Evolutionary conservation across 2,888 invertebrate genomes (phyloP), one percentile per base, ranked within the genome.

Genomic region (Cephus rjabovi): DNA sequence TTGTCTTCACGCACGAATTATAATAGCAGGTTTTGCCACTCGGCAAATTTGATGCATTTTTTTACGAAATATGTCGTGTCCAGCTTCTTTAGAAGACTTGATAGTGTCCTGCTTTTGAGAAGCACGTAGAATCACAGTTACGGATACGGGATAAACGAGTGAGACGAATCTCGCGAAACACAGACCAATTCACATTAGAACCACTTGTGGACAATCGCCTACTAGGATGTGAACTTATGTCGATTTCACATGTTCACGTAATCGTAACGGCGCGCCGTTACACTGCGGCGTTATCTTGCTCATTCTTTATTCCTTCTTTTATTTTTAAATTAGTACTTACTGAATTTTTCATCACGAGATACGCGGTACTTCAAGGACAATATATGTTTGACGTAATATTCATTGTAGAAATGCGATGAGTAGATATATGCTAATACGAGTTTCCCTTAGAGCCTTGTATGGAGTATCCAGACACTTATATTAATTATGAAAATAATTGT

Each of bases 161-260:
- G 77, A 79, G 73, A 76, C 79, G 79, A 84, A 79, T 84, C 79
- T 83, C 80, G 77, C 77, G 73, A 81, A 75, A 79, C 79, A 81
- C 80, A 79, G 82, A 85, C 84, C 83, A 85, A 81, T 89, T 88
- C 82, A 86, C 88, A 87, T 87, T 85, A 84, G 84, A 83, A 81
- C 78, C 82, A 81, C 78, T 74, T 35, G 35, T 71, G 33, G 34
- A 71, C 56, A 56, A 56, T 56, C 56, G 56, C 56, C 23, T 56
- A 56, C 56, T 23, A 2, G 9, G 23, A 56, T 23, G 9, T 23
- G 56, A 6, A 4, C 56, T 56, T 56, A 56, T 56, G 56, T 23
- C 56, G 23, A 56, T 56, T 56, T 56, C 56, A 56, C 56, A 56
- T 56, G 56, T 56, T 23, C 56, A 56, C 23, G 23, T 40, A 56